Base-by-base conservation (phyloP, 2,888 invertebrate species). In the Odontocerum albicorne region DNA sequence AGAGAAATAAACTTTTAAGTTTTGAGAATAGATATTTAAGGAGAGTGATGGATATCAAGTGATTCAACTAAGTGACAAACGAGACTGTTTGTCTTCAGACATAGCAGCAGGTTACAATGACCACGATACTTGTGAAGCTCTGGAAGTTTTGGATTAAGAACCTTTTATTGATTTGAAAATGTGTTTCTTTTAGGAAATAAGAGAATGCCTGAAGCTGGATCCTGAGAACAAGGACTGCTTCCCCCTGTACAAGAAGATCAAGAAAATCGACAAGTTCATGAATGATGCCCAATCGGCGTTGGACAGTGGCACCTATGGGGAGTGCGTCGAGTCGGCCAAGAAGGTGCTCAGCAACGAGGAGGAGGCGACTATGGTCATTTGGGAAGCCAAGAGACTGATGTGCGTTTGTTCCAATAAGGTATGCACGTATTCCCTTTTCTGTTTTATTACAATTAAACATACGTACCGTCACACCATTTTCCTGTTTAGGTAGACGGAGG, bases 181-280 rank as follows among this genome's bases (percentile, higher is more conserved):
- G 1, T 47, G 3, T 15, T 19, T 47, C 19, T 20, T 54, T 38
- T 15, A 77, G 73, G 94, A 97, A 73, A 88, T 99, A 62, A 86
- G 99, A 15, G 97, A 99, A 71, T 99, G 99, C 71, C 80, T 99
- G 13, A 96, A 92, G 70, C 77, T 97, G 35, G 98, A 99, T 72
- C 97, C 97, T 0, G 99, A 99, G 65, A 96, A 99, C 75, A 94
- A 95, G 74, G 82, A 88, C 65, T 99, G 98, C 72, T 96, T 96
- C 73, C 87, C 91, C 15, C 88, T 96, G 67, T 99, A 99, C 77
- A 99, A 98, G 72, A 92, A 91, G 70, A 79, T 98, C 22, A 96
- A 96, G 70, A 96, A 96, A 70, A 82, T 99, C 10, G 92, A 91
- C 62, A 95, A 94, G 68, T 75, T 86, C 54, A 69, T 93, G 51